Evolutionary conservation across 2,113 vertebrate species (phyloP).

Genomic region (Electrona antarctica): DNA sequence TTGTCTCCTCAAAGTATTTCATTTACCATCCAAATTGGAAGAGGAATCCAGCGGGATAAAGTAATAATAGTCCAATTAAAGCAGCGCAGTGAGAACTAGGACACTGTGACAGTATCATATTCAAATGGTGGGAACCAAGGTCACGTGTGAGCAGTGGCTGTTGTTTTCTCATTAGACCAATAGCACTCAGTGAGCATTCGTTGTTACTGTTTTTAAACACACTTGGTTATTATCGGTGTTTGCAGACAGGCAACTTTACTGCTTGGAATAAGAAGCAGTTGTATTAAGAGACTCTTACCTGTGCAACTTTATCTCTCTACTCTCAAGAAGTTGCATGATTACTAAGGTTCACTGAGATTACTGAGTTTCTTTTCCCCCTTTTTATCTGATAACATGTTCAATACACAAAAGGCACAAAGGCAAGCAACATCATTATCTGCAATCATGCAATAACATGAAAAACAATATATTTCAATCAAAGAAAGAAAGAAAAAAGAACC

Average conservation of each 20-base stretch:
- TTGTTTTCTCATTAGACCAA: conserved; percentile 39
- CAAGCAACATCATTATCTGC: not conserved
- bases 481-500: not conserved
- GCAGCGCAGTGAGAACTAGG: conserved; percentile 46
- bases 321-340: too few species aligned
- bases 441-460: not conserved
- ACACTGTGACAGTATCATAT: conserved; percentile 40
- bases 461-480: not conserved
- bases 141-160: conserved; percentile 21
- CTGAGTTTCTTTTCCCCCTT: too few species aligned
- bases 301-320: too few species aligned
- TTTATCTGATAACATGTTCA: too few species aligned
- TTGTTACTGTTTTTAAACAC: too few species aligned
- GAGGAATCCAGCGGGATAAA: conserved; percentile 28
- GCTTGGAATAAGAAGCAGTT: too few species aligned
- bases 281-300: too few species aligned
- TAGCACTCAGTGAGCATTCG: too few species aligned
- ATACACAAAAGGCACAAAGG: not conserved
- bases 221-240: too few species aligned
- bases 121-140: conserved; percentile 55
- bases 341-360: too few species aligned
- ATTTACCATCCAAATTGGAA: not conserved
- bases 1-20: not conserved
- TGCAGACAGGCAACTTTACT: too few species aligned
- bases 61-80: conserved; percentile 45